A percentile compares a stretch with the other conserved stretches of the same genome.
Evolutionary conservation across 2,888 invertebrate species (phyloP).

Genomic region (Thyatira batis): DNA sequence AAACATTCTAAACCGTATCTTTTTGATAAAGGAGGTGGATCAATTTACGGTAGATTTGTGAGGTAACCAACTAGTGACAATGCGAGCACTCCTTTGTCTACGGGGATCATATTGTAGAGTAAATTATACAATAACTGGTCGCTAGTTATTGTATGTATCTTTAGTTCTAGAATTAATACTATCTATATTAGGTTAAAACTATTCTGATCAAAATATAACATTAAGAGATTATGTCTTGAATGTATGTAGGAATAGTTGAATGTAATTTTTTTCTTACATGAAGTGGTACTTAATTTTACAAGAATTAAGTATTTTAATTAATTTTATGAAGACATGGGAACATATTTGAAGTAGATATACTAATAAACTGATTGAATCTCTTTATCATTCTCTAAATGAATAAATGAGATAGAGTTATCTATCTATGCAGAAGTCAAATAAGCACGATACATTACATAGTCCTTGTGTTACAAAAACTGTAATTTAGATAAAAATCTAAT

Average conservation of each 20-base stretch:
- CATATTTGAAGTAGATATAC: too few species aligned
- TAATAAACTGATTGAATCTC: too few species aligned
- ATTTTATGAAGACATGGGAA: too few species aligned
- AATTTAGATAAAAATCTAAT: not conserved
- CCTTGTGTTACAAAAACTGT: not conserved
- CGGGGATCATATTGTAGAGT: constrained; percentile 26
- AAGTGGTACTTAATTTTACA: too few species aligned
- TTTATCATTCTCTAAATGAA: too few species aligned
- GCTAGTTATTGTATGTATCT: too few species aligned
- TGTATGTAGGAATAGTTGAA: too few species aligned
- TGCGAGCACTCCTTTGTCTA: constrained; percentile 18
- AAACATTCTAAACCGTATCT: constrained; percentile 15
- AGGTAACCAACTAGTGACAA: constrained; percentile 11
- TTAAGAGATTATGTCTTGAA: not conserved
- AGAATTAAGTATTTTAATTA: too few species aligned
- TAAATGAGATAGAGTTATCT: too few species aligned
- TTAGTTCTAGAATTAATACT: too few species aligned
- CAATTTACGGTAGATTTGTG: constrained; percentile 41
- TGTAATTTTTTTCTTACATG: too few species aligned
- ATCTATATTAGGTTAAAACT: not conserved
- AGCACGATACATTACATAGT: not conserved
- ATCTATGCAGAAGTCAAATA: too few species aligned
- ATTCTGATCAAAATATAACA: not conserved
- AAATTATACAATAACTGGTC: not conserved
- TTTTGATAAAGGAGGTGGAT: constrained; percentile 35